phyloP scores from a whole-genome alignment of 2,113 vertebrate species.

The Sitta europaea region DNA sequence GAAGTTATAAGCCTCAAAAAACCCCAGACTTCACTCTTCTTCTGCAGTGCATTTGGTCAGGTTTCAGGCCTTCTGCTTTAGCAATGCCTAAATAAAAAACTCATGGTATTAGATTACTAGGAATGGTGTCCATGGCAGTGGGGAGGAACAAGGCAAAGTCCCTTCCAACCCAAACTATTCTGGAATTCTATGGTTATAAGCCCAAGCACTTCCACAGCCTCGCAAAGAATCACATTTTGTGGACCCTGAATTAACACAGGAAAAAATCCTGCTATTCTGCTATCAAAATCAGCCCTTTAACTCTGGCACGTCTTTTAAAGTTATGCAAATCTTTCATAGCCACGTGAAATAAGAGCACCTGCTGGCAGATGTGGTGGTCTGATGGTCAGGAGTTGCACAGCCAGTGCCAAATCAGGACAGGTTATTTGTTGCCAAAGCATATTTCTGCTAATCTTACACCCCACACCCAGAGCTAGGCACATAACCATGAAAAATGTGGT shows the following conservation, averaged over 20 bases:
- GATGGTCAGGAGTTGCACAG: neutral
- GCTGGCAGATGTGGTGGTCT: rapidly evolving
- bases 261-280: neutral
- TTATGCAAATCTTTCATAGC: rapidly evolving
- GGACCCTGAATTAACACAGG: neutral
- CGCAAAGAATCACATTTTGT: neutral
- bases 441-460: neutral
- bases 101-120: neutral
- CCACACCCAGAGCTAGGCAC: neutral
- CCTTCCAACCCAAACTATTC: neutral
- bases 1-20: neutral
- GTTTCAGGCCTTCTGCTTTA: neutral
- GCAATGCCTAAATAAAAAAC: neutral
- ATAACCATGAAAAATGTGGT: rapidly evolving
- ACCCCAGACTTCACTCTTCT: rapidly evolving
- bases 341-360: neutral
- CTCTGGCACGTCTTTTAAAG: neutral
- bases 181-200: neutral
- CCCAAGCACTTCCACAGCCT: neutral
- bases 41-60: neutral
- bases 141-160: neutral
- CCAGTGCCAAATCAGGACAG: rapidly evolving
- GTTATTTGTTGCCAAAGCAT: rapidly evolving
- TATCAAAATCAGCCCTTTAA: neutral
- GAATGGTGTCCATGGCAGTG: neutral